Percentiles rank a stretch among this genome's conserved stretches.
These are phyloP conservation scores for Dinoponera quadriceps DNA, from an alignment of 1,140 invertebrate genomes.

Conservation along the genomic window DNA sequence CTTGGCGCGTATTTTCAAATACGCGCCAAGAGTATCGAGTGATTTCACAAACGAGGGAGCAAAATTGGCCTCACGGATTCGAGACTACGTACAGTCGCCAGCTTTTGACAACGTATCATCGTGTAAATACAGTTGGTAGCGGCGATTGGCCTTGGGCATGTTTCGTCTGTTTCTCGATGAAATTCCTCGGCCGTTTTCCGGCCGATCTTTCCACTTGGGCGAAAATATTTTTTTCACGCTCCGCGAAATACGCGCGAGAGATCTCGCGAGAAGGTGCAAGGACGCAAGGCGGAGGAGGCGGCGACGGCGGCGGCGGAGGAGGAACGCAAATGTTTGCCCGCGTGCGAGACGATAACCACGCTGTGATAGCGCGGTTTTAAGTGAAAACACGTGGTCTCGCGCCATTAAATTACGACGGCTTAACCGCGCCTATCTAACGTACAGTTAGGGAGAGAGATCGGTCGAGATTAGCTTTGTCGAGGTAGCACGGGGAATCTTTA, in stretches of 20 bases:
- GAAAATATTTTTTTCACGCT: slow-evolving; percentile 40
- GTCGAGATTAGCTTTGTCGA: not conserved
- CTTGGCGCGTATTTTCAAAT: not conserved
- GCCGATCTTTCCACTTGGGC: not conserved
- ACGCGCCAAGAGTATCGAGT: not conserved
- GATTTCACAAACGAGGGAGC: slow-evolving; percentile 16
- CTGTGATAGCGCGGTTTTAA: slow-evolving; percentile 40
- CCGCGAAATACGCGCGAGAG: not conserved
- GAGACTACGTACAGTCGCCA: not conserved
- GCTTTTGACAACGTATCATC: slow-evolving; percentile 40
- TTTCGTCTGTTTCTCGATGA: slow-evolving; percentile 4
- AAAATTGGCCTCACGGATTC: slow-evolving; percentile 15
- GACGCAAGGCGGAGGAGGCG: not conserved
- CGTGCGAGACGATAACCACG: slow-evolving; percentile 39
- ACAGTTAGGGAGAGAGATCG: not conserved
- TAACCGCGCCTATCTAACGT: slow-evolving; percentile 1
- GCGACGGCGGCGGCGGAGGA: slow-evolving; percentile 8
- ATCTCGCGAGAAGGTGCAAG: not conserved
- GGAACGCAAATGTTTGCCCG: slow-evolving; percentile 51
- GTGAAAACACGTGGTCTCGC: slow-evolving; percentile 33
- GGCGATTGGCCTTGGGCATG: slow-evolving; percentile 22
- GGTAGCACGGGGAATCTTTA: not conserved
- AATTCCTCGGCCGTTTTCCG: not conserved
- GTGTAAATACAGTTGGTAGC: slow-evolving; percentile 46
- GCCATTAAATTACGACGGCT: slow-evolving; percentile 48